phyloP scores from a whole-genome alignment of 2,113 vertebrate genomes.

The Corvus cornix region DNA sequence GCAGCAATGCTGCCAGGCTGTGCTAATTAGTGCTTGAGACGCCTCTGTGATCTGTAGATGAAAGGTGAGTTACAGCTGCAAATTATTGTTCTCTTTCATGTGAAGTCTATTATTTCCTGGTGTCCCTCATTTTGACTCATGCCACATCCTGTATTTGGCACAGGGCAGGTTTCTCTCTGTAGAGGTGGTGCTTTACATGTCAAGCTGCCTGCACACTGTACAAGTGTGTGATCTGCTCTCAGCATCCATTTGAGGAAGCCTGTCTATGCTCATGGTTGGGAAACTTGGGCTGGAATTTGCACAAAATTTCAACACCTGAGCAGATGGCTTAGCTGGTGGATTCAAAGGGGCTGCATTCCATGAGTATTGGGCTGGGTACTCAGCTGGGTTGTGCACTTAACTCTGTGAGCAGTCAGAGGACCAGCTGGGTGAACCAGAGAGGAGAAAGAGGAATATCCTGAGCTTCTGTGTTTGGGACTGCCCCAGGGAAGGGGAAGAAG shows the following conservation, averaged over 20 bases:
- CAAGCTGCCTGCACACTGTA: background rate
- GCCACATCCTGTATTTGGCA: background rate
- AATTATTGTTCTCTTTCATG: constrained; percentile 39
- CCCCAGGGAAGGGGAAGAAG: background rate
- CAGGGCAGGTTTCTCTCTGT: background rate
- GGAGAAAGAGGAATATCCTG: background rate
- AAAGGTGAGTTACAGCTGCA: constrained; percentile 46
- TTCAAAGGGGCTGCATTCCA: background rate
- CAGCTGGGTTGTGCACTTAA: background rate
- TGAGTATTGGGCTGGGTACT: background rate
- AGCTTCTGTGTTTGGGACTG: background rate
- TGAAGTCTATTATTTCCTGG: constrained; percentile 45
- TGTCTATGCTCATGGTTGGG: background rate
- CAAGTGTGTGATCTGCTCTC: background rate
- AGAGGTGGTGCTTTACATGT: background rate
- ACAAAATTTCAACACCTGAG: background rate
- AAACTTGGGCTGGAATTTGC: background rate
- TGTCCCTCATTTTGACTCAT: constrained; percentile 34
- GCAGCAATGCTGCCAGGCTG: constrained; percentile 1
- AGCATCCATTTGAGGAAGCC: background rate
- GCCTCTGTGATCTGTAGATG: constrained; percentile 53
- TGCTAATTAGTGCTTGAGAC: background rate
- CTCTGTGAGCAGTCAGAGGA: background rate
- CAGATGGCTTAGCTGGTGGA: background rate
- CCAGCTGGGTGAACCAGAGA: background rate